These are phyloP conservation scores for Gortyna flavago DNA, from an alignment of 2,888 invertebrate species.

Conservation along the genomic window DNA sequence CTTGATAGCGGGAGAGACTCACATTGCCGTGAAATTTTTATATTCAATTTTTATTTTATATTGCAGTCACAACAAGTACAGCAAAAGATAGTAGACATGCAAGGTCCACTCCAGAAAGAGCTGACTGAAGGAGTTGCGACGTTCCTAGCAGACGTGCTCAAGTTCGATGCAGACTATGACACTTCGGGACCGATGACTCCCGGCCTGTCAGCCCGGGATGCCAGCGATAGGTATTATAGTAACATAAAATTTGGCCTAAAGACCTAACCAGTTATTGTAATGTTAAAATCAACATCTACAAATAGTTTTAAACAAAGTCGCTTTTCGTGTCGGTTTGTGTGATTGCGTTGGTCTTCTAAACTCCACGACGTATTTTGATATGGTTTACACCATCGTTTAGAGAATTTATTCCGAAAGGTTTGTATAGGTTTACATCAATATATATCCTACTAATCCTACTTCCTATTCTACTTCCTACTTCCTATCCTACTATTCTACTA, in stretches of 20 bases:
- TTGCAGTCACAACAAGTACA: slow-evolving; percentile 92
- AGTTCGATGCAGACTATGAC: slow-evolving; percentile 93
- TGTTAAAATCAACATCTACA: not conserved
- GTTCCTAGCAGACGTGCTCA: slow-evolving; percentile 91
- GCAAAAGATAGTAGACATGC: slow-evolving; percentile 92
- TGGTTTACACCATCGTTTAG: not conserved
- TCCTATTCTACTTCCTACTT: no score
- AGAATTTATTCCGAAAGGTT: not conserved
- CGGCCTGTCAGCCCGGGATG: slow-evolving; percentile 95
- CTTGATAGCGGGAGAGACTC: not conserved
- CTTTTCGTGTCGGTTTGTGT: not conserved
- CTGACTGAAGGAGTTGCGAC: slow-evolving; percentile 92
- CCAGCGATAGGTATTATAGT: slow-evolving; percentile 92
- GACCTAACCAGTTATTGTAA: not conserved
- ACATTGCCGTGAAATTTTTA: not conserved
- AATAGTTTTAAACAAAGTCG: not conserved
- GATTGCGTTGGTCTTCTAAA: not conserved
- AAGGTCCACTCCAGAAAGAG: slow-evolving; percentile 93
- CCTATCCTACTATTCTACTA: no score
- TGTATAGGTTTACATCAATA: not conserved
- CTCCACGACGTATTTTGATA: not conserved
- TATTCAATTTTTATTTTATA: no score
- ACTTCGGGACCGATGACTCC: slow-evolving; percentile 95
- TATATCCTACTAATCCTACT: no score
- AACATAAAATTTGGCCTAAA: not conserved